Evolutionary conservation across 2,888 invertebrate genomes (phyloP).

Genomic region (Agelastica alni): DNA sequence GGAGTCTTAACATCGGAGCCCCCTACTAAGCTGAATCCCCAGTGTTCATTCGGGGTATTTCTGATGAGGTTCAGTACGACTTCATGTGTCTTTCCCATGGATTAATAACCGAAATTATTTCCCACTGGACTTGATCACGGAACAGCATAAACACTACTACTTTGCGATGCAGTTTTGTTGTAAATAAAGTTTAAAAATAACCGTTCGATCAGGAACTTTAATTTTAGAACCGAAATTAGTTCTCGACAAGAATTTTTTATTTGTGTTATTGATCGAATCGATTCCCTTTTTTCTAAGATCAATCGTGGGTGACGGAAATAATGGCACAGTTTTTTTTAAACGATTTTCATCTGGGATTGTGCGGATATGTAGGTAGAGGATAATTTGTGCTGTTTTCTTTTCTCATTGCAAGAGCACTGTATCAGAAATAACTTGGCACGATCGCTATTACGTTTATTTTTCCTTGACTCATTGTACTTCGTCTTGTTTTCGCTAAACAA

Average conservation of each 20-base stretch:
- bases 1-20: slow-evolving; percentile 86
- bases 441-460: slow-evolving; percentile 34
- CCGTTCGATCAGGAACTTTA: slow-evolving; percentile 30
- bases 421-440: slow-evolving; percentile 41
- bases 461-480: slow-evolving; percentile 24
- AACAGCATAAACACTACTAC: slow-evolving; percentile 34
- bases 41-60: slow-evolving; percentile 71
- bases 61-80: slow-evolving; percentile 75
- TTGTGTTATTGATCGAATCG: too few species aligned
- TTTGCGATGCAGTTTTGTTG: slow-evolving; percentile 36
- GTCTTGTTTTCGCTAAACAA: neutral
- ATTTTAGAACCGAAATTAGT: slow-evolving; percentile 27
- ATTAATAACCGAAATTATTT: slow-evolving; percentile 28
- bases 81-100: slow-evolving; percentile 72
- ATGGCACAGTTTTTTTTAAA: slow-evolving; percentile 7
- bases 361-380: neutral
- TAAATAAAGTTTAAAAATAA: slow-evolving; percentile 40
- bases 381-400: slow-evolving; percentile 21
- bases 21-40: slow-evolving; percentile 87
- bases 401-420: slow-evolving; percentile 30
- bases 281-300: too few species aligned
- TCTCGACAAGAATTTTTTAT: slow-evolving; percentile 20
- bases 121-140: slow-evolving; percentile 34
- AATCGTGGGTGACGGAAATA: too few species aligned
- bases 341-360: slow-evolving; percentile 1